Conservation (phyloP, 2,888 invertebrate species). For the Caenorhabditis doughertyi region DNA sequence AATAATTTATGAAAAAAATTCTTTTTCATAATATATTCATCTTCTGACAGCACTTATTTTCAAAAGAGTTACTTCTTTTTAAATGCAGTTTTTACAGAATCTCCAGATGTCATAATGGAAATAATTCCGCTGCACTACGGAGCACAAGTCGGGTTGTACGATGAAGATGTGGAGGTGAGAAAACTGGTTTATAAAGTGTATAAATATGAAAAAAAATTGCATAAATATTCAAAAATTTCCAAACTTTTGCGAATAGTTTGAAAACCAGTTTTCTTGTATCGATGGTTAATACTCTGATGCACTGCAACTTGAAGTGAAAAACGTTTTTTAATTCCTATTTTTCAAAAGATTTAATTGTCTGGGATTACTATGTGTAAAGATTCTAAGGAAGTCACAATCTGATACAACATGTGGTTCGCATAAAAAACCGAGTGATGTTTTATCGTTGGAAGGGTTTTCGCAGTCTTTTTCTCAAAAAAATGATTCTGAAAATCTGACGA, state of each 20-base stretch:
- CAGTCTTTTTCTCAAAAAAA: not conserved
- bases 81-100: not conserved
- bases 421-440: too few species aligned
- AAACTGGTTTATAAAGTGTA: not conserved
- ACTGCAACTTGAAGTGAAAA: too few species aligned
- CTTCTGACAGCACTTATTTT: not conserved
- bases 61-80: not conserved
- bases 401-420: constrained; percentile 5
- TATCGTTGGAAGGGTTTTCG: not conserved
- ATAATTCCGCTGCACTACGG: constrained; percentile 60
- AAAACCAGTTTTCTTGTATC: not conserved
- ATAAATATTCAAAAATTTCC: not conserved
- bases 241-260: constrained; percentile 8
- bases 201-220: constrained; percentile 10
- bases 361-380: too few species aligned
- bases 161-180: constrained; percentile 53
- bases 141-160: constrained; percentile 59
- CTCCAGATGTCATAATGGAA: constrained; percentile 49
- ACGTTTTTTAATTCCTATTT: not conserved
- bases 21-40: not conserved
- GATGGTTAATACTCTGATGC: not conserved
- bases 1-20: not conserved
- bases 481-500: too few species aligned
- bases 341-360: not conserved
- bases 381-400: not conserved